A percentile compares a stretch with the other conserved stretches of the same genome.
Evolutionary conservation across 2,113 vertebrate genomes (phyloP).

Genomic region (Melanerpes formicivorus): DNA sequence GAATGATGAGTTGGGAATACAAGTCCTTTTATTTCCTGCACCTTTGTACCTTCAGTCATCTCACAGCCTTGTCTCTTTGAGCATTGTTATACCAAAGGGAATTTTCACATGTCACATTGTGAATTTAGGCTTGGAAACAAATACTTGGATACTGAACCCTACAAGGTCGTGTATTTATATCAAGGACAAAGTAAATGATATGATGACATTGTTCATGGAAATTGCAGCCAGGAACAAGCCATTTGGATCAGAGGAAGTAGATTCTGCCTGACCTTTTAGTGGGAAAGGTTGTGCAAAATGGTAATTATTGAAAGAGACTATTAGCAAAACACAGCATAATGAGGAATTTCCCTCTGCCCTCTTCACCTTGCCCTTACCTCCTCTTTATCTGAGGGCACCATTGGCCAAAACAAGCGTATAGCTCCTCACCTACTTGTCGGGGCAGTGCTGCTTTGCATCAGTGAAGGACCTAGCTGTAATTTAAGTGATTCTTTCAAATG

Average conservation of each 20-base stretch:
- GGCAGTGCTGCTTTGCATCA: not conserved
- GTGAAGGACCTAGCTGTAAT: not conserved
- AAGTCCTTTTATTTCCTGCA: slow-evolving; percentile 10
- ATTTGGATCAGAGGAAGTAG: not conserved
- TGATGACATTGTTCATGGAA: not conserved
- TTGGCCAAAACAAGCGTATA: not conserved
- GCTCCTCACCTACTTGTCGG: not conserved
- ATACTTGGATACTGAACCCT: not conserved
- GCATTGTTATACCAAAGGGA: not conserved
- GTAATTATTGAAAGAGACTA: not conserved
- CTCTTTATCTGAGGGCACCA: not conserved
- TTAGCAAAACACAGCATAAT: not conserved
- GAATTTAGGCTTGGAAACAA: not conserved
- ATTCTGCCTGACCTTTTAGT: not conserved
- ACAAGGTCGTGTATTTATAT: not conserved
- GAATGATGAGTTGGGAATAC: slow-evolving; percentile 18
- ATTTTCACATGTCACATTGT: not conserved
- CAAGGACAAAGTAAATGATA: not conserved
- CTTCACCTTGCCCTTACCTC: not conserved
- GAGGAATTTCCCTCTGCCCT: not conserved
- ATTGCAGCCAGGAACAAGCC: not conserved
- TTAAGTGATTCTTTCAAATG: not conserved
- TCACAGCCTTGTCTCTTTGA: slow-evolving; percentile 18
- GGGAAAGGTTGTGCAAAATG: not conserved
- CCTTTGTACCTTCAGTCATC: not conserved